Conservation (phyloP, 2,113 vertebrate species). For the Pelecanoides urinatrix region DNA sequence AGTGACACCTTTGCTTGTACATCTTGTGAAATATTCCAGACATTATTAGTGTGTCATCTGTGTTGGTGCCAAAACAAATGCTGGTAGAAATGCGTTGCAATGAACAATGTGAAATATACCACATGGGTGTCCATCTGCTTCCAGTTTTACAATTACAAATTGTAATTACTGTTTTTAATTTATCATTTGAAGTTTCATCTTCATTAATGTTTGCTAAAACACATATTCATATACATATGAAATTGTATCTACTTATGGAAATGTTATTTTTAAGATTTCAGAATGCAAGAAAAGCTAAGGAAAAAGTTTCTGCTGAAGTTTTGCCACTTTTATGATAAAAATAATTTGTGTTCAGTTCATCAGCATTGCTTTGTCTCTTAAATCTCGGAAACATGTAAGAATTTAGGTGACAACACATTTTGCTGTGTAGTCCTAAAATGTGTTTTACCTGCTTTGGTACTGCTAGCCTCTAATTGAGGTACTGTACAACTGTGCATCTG, state of each 20-base stretch:
- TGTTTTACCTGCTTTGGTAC: background rate
- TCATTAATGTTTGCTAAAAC: background rate
- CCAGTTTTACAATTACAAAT: background rate
- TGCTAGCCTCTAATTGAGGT: background rate
- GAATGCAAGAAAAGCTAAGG: background rate
- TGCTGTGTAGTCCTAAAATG: background rate
- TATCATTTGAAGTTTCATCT: background rate
- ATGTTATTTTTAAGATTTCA: background rate
- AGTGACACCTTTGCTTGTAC: background rate
- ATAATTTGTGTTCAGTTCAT: background rate
- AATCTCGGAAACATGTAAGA: background rate
- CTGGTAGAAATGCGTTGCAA: background rate
- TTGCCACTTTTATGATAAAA: background rate
- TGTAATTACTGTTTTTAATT: background rate
- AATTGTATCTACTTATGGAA: background rate
- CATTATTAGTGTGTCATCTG: background rate
- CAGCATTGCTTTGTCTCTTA: background rate
- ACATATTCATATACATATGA: background rate
- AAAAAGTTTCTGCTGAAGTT: background rate
- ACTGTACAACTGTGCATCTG: background rate
- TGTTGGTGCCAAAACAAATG: background rate
- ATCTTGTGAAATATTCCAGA: background rate
- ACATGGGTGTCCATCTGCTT: conserved; percentile 30
- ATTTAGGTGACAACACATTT: background rate
- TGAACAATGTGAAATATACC: background rate